These are phyloP conservation scores for Cherax destructor DNA, from an alignment of 1,140 invertebrate genomes.

Conservation along the genomic window DNA sequence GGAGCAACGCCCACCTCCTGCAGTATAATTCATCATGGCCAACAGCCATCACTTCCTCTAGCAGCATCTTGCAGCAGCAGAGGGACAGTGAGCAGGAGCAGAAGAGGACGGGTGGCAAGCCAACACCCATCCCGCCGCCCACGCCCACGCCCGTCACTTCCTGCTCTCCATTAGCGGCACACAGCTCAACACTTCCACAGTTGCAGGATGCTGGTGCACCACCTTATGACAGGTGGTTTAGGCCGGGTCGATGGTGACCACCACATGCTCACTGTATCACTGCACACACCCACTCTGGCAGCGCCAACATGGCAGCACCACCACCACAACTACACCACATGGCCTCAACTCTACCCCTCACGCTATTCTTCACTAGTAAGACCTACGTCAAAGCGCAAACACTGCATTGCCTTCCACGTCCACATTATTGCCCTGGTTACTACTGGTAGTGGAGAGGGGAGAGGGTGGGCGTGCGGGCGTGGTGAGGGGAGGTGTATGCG, in stretches of 20 bases:
- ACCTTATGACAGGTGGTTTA: conserved; percentile 20
- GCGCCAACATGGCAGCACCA: conserved; percentile 46
- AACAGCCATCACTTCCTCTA: not conserved
- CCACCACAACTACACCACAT: conserved; percentile 21
- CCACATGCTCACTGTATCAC: conserved; percentile 55
- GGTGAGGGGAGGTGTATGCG: conserved; percentile 48
- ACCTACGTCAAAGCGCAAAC: not conserved
- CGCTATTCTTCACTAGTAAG: not conserved
- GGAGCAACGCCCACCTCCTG: not conserved
- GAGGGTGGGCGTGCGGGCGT: conserved; percentile 42
- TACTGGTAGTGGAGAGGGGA: not conserved
- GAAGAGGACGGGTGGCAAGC: conserved; percentile 10
- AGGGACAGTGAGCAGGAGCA: not conserved
- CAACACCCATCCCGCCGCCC: conserved; percentile 51
- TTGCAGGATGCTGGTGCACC: conserved; percentile 23
- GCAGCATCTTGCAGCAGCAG: not conserved
- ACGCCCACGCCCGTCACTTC: conserved; percentile 22
- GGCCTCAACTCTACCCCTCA: not conserved
- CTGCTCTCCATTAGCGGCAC: not conserved
- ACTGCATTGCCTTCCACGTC: conserved; percentile 22
- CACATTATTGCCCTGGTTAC: conserved; percentile 8
- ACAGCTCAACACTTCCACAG: not conserved
- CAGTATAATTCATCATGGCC: not conserved
- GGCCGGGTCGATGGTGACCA: conserved; percentile 44
- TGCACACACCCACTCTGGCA: conserved; percentile 46